Base-by-base conservation (phyloP, 2,888 invertebrate species). In the Amiota communis region DNA sequence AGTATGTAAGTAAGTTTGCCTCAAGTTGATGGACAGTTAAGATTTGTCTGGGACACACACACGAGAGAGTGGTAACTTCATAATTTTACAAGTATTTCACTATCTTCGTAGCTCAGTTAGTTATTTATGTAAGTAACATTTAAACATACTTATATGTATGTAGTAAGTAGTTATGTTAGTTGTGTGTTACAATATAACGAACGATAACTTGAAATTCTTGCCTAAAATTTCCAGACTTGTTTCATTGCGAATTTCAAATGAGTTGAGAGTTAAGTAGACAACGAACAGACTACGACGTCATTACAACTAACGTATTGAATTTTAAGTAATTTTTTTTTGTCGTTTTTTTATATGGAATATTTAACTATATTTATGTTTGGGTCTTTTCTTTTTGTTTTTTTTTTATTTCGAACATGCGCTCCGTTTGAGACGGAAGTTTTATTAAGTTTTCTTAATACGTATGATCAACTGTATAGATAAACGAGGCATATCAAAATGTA, bases 261-360 rank as follows among this genome's bases (percentile, higher is more conserved):
- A 59, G 59, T 2, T n/a, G 53, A 36, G 36, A 6, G 36, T 36
- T 36, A 36, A 36, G 36, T 36, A 36, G 36, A 36, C 69, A 56
- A 53, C 69, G 36, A 59, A 49, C 36, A 36, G 36, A 36, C 36
- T 36, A 36, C 69, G 71, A 78, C 77, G 79, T 78, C 79, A 78
- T 76, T 75, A 76, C 73, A 77, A 74, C 72, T 70, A 69, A 68
- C 74, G 73, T 75, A 70, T 70, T 76, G 77, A 72, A 75, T 79
- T 72, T 77, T 73, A 79, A 79, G 46, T 70, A 73, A 74, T 15
- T 59, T 59, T 15, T 17, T 59, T 15, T 20, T 23, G 23, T 23
- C 23, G 17, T 59, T 59, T 2, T 36, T 36, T 36, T 36, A 36
- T 4, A 36, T 36, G 36, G 36, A 36, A 36, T 36, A 4, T 36